Base-by-base conservation (phyloP, 1,140 invertebrate species). In the Hylaeus volcanicus region DNA sequence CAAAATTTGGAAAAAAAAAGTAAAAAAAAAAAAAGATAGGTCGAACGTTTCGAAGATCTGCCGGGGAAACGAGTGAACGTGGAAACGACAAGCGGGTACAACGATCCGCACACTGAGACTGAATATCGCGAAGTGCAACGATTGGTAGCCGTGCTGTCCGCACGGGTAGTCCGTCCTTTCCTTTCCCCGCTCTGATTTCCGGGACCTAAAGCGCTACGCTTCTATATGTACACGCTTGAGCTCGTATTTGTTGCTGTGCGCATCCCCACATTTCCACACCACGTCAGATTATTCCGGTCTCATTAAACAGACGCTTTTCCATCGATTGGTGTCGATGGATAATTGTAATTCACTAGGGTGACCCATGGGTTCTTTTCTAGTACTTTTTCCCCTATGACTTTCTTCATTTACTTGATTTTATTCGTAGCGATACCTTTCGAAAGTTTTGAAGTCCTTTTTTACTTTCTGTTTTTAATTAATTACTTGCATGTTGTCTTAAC, bases 121-220 rank as follows among this genome's bases (percentile, higher is more conserved):
- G 86, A 90, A 85, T 86, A 85, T 84, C 79, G 78, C 74, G 53
- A 81, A 88, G 82, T 90, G 90, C 79, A 83, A 82, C 84, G 87
- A 85, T 88, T 87, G 87, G 85, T 88, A 88, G 80, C 66, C 79
- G 84, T 87, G 89, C 84, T 71, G 61, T 66, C 72, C 80, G 43
- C 37, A 74, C 48, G 83, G 72, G 74, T 78, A 68, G 37, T 74
- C 73, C 55, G 65, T 73, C 69, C 83, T 78, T 79, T 71, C 77
- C 41, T 73, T 77, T n/a, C 73, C 84, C 73, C 77, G 48, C 79
- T 15, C 68, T 14, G 8, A 74, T 79, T 79, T 79, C 77, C 77
- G 43, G 77, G 39, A 61, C 43, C 53, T 14, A 26, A 65, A 45
- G 41, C 51, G 37, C 48, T 53, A 9, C 15, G 5, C 0, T 68